Evolutionary conservation across 2,888 invertebrate genomes (phyloP), one percentile per base, ranked within the genome.

Genomic region (Lutraria lutraria): DNA sequence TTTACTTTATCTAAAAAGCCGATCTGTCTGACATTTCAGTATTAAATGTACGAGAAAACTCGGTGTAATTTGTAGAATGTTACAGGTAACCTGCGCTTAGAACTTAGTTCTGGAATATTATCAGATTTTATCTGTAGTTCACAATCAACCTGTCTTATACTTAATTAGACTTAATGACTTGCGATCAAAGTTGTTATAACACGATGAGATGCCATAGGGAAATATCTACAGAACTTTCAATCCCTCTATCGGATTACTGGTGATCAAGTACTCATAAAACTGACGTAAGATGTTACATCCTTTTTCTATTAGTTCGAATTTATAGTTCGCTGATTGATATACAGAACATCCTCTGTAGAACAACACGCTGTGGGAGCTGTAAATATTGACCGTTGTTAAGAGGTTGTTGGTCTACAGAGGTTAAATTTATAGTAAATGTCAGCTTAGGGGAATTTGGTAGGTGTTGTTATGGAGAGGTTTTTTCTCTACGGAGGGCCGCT

Each of bases 101-200:
- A n/a, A 63, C n/a, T 63, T n/a, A n/a, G 25, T 68, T 25, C 63
- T 25, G 25, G 63, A n/a, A 2, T 25, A 68, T 68, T 1, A 68
- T 25, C 63, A n/a, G 63, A 68, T 12, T 25, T 21, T 21, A 25
- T 68, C 8, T 68, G 25, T 25, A 8, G 25, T 8, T 8, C 12
- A 68, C 63, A 25, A 25, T 10, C 63, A n/a, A 68, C 63, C 12
- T 10, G n/a, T 68, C 63, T 25, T 68, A 68, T 12, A 25, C 63
- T 68, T 68, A 68, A 68, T 68, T 68, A 68, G 63, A 68, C 25
- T 68, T 25, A 68, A 68, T 68, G n/a, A 68, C 25, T 43, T 8
- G 21, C n/a, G 63, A 25, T 68, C 63, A 68, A 68, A 68, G 63
- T 68, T 68, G 63, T 25, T 68, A 25, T 25, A 68, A 68, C 25